A percentile compares a stretch with the other conserved stretches of the same genome.
These are phyloP conservation scores for Heloderma charlesbogerti DNA, from an alignment of 2,113 vertebrate genomes.

Conservation along the genomic window DNA sequence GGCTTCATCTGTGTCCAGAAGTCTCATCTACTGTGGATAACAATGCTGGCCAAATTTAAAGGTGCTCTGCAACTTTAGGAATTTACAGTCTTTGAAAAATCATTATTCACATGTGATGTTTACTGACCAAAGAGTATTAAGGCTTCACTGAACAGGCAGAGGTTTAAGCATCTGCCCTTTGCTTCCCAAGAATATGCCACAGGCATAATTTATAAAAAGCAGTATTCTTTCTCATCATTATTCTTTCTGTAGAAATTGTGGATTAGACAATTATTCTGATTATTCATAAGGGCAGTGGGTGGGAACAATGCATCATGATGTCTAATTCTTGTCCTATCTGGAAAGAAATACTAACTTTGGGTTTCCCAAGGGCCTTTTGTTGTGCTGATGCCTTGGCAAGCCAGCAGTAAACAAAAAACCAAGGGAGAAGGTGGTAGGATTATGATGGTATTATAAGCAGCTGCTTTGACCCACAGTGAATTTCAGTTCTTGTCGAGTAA, in stretches of 20 bases:
- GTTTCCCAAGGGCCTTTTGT: fast-evolving
- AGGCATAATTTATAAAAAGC: slow-evolving; percentile 58
- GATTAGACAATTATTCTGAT: slow-evolving; percentile 62
- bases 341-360: neutral
- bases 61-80: neutral
- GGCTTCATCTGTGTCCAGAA: neutral
- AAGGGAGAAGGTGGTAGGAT: neutral
- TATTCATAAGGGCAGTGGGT: slow-evolving; percentile 39
- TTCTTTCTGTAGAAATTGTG: slow-evolving; percentile 52
- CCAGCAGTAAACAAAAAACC: slow-evolving; percentile 18
- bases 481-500: neutral
- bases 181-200: slow-evolving; percentile 58
- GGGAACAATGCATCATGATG: slow-evolving; percentile 57
- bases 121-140: slow-evolving; percentile 24
- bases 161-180: slow-evolving; percentile 12
- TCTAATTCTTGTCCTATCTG: slow-evolving; percentile 25
- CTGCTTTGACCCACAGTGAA: neutral
- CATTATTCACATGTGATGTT: neutral
- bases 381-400: fast-evolving
- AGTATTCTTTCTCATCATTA: slow-evolving; percentile 63
- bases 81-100: fast-evolving
- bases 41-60: fast-evolving
- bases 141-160: neutral
- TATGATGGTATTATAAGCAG: neutral
- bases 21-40: neutral